These are phyloP conservation scores for Idaea biselata DNA, from an alignment of 2,888 invertebrate species.

Conservation along the genomic window DNA sequence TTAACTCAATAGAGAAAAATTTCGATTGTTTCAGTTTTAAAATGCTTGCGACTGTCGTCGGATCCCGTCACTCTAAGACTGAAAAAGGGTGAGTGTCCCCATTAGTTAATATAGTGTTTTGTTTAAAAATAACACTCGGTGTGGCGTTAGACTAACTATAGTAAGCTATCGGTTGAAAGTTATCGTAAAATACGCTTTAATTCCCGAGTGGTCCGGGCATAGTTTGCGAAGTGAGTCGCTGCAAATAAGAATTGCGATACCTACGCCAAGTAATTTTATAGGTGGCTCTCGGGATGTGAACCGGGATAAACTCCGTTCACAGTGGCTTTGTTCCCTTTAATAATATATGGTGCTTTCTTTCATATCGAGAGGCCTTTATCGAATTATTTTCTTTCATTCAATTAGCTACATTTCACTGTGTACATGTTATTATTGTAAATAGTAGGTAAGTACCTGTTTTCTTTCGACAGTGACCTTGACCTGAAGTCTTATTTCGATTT, in stretches of 20 bases:
- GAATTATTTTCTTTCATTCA: slow-evolving; percentile 8
- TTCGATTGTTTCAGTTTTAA: slow-evolving; percentile 88
- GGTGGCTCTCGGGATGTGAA: slow-evolving; percentile 58
- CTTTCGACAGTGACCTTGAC: neutral
- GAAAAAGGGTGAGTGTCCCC: slow-evolving; percentile 88
- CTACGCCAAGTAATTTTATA: slow-evolving; percentile 60
- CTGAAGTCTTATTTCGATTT: neutral
- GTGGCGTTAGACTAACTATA: no score
- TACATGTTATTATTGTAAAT: neutral
- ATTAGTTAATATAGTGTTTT: slow-evolving; percentile 17
- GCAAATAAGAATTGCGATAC: slow-evolving; percentile 60
- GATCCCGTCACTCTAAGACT: slow-evolving; percentile 94
- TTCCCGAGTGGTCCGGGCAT: slow-evolving; percentile 56
- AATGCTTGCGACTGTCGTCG: slow-evolving; percentile 94
- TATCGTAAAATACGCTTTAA: slow-evolving; percentile 55
- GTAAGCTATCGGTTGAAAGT: slow-evolving; percentile 24
- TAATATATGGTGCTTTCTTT: slow-evolving; percentile 46
- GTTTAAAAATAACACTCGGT: slow-evolving; percentile 6
- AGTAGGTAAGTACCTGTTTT: neutral
- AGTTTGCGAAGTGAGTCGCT: slow-evolving; percentile 57
- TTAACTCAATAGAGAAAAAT: slow-evolving; percentile 7
- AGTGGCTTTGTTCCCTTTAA: slow-evolving; percentile 56
- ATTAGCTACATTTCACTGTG: neutral
- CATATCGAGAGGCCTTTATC: slow-evolving; percentile 18
- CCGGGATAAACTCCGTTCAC: slow-evolving; percentile 50